Conservation (phyloP, 2,888 invertebrate species). For the Diarsia rubi region DNA sequence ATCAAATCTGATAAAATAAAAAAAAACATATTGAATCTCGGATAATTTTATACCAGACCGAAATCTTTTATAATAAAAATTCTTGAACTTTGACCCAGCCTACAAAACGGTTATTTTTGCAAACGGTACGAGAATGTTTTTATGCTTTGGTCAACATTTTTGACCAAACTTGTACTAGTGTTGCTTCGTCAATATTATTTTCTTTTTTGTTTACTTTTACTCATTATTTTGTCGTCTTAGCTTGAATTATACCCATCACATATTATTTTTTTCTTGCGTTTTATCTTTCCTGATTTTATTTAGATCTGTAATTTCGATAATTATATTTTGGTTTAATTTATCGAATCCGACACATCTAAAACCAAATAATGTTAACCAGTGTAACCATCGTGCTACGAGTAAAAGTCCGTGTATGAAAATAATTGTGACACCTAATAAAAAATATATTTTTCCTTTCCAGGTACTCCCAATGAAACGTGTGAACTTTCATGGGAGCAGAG, state of each 20-base stretch:
- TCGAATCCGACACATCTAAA: not conserved
- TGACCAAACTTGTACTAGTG: not conserved
- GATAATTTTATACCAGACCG: not conserved
- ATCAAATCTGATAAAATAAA: not conserved
- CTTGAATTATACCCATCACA: not conserved
- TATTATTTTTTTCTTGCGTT: not conserved
- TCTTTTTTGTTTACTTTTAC: not conserved
- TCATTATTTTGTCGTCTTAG: too few species aligned
- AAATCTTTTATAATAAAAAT: conserved; percentile 5
- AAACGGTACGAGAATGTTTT: conserved; percentile 4
- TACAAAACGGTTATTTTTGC: conserved; percentile 18
- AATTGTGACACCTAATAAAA: not conserved
- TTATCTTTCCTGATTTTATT: not conserved
- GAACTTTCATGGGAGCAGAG: conserved; percentile 2
- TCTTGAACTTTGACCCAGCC: conserved; percentile 34
- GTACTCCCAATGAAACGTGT: not conserved
- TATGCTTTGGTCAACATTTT: not conserved
- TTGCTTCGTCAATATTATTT: not conserved
- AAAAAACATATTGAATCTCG: not conserved
- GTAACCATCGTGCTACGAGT: too few species aligned
- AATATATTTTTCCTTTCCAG: conserved; percentile 17
- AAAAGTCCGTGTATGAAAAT: not conserved
- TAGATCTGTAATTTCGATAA: not conserved
- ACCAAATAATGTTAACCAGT: too few species aligned
- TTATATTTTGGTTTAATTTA: not conserved